Percentiles rank a stretch among this genome's conserved stretches.
Conservation (phyloP, 37 sponge, comb jelly and placozoan species). For the Spongia lamella region DNA sequence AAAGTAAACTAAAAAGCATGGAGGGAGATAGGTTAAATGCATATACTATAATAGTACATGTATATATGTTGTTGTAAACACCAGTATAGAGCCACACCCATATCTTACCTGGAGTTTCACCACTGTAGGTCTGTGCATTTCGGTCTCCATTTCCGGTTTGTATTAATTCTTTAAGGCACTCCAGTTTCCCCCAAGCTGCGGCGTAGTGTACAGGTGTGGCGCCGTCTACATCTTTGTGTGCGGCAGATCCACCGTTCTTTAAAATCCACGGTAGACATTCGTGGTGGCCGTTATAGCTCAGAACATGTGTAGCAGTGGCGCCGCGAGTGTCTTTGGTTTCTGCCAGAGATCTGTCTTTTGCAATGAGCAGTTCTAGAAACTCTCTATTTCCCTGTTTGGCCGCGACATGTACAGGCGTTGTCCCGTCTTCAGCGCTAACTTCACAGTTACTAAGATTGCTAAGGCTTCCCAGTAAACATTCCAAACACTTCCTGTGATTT, state of each 20-base stretch:
- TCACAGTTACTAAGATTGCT: slow-evolving; percentile 12
- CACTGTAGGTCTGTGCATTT: slow-evolving; percentile 69
- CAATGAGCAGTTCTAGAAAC: slow-evolving; percentile 34
- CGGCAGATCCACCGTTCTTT: slow-evolving; percentile 23
- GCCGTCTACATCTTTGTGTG: slow-evolving; percentile 65
- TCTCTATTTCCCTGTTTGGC: slow-evolving; percentile 53
- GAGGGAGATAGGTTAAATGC: too few relatives aligned
- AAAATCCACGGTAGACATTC: slow-evolving; percentile 59
- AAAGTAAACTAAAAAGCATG: slow-evolving; percentile 82
- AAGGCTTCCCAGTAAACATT: slow-evolving; percentile 20
- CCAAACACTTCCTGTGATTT: slow-evolving; percentile 58
- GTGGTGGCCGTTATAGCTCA: slow-evolving; percentile 70
- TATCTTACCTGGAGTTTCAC: slow-evolving; percentile 81
- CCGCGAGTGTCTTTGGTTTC: slow-evolving; percentile 60
- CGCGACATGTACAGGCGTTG: slow-evolving; percentile 71
- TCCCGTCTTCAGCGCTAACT: slow-evolving; percentile 42
- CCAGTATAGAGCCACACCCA: background rate
- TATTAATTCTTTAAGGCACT: slow-evolving; percentile 50
- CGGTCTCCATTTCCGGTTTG: slow-evolving; percentile 45
- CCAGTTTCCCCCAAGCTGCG: slow-evolving; percentile 67
- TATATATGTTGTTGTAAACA: background rate
- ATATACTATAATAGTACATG: too few relatives aligned
- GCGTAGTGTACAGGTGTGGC: slow-evolving; percentile 84
- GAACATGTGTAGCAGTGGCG: slow-evolving; percentile 77
- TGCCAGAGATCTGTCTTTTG: slow-evolving; percentile 23